A percentile compares a stretch with the other conserved stretches of the same genome.
Evolutionary conservation across 2,888 invertebrate species (phyloP).

Genomic region (Trachelus troglodyta): DNA sequence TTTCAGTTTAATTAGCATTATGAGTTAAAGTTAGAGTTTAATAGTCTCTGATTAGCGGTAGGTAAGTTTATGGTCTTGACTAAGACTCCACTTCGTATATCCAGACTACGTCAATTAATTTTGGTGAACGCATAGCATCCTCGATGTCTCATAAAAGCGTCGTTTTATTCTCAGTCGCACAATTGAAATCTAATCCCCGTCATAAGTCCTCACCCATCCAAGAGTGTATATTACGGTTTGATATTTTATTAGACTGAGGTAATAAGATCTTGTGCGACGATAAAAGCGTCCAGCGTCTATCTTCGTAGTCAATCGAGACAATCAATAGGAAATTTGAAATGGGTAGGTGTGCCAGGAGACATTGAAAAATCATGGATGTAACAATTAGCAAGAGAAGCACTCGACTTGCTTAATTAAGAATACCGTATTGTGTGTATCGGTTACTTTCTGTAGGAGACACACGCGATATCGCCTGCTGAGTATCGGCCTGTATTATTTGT

Average conservation of each 20-base stretch:
- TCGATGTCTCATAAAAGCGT: slow-evolving; percentile 44
- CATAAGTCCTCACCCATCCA: slow-evolving; percentile 34
- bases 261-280: not conserved
- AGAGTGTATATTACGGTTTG: not conserved
- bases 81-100: not conserved
- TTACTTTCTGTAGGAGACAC: slow-evolving; percentile 4
- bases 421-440: slow-evolving; percentile 1
- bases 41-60: not conserved
- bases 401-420: slow-evolving; percentile 15
- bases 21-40: not conserved
- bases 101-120: not conserved
- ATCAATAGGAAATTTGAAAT: not conserved
- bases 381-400: slow-evolving; percentile 22
- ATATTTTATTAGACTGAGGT: not conserved
- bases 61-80: not conserved
- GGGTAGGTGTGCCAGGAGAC: not conserved
- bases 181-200: slow-evolving; percentile 51
- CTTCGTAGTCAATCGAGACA: not conserved
- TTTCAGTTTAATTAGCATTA: not conserved
- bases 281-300: not conserved
- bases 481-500: slow-evolving; percentile 10
- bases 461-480: slow-evolving; percentile 15
- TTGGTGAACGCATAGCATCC: not conserved
- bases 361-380: slow-evolving; percentile 19
- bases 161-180: slow-evolving; percentile 46